phyloP scores from a whole-genome alignment of 2,113 vertebrate species.

The Gasterosteus aculeatus region DNA sequence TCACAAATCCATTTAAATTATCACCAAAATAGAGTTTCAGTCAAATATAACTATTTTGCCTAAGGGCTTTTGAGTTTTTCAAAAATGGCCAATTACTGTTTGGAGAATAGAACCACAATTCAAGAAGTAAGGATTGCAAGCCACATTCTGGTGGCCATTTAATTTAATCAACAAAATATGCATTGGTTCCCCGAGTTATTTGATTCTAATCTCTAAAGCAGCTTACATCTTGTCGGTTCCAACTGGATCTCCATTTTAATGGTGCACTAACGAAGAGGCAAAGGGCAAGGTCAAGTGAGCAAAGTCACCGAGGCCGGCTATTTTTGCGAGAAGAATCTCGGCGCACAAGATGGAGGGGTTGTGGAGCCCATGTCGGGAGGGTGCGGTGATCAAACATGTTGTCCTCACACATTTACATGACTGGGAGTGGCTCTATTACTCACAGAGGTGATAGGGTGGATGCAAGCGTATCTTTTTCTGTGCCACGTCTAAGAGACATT shows the following conservation, averaged over 20 bases:
- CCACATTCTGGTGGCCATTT: neutral
- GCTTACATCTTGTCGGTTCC: conserved; percentile 6
- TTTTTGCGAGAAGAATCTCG: neutral
- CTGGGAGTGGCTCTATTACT: conserved; percentile 4
- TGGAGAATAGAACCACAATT: neutral
- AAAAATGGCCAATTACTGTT: neutral
- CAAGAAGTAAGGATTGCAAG: neutral
- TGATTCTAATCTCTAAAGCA: neutral
- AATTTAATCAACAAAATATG: conserved; percentile 1
- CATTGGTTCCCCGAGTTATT: neutral
- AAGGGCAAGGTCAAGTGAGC: conserved; percentile 12
- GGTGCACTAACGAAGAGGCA: conserved; percentile 4
- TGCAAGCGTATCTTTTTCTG: neutral
- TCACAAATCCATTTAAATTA: neutral
- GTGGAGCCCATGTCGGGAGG: neutral
- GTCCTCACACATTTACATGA: conserved; percentile 17
- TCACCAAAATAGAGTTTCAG: neutral
- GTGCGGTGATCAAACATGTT: conserved; percentile 29
- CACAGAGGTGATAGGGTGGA: neutral
- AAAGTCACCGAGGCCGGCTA: conserved; percentile 27
- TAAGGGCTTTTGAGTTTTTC: neutral
- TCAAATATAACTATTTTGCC: neutral
- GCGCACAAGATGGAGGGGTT: neutral
- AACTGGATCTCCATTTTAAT: conserved; percentile 8
- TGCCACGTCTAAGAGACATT: neutral